Percentiles rank a stretch among this genome's conserved stretches.
Conservation (phyloP, 1,140 invertebrate genomes). For the Nixonia krombeini region DNA sequence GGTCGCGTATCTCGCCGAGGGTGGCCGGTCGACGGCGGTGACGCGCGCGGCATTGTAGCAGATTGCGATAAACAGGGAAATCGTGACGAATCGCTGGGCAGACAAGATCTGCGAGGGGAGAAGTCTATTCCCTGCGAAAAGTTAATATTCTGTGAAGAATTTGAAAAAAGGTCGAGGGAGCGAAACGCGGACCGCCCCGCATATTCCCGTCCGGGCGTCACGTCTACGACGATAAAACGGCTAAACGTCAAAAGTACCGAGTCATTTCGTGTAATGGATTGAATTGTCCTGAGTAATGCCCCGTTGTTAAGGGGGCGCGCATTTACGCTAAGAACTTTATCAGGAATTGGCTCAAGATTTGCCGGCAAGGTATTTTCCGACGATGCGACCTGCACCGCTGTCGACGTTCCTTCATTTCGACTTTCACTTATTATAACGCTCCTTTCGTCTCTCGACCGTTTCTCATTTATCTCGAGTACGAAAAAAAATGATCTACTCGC, state of each 20-base stretch:
- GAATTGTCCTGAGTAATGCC: conserved; percentile 2
- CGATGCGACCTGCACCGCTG: too few species aligned
- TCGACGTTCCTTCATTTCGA: too few species aligned
- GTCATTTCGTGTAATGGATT: conserved; percentile 7
- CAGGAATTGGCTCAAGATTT: background rate
- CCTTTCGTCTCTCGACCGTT: too few species aligned
- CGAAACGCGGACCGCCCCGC: too few species aligned
- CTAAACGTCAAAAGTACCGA: conserved; percentile 8
- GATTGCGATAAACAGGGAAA: conserved; percentile 45
- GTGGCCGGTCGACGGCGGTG: background rate
- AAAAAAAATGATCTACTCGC: too few species aligned
- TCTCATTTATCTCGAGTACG: too few species aligned
- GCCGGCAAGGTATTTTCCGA: background rate
- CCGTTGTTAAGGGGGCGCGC: background rate
- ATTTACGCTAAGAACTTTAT: background rate
- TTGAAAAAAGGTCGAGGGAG: conserved; percentile 12
- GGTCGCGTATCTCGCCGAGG: background rate
- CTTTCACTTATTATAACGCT: too few species aligned
- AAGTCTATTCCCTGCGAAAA: conserved; percentile 19
- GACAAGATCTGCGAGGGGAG: conserved; percentile 5
- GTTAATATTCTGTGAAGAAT: conserved; percentile 45
- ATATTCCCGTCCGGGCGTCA: too few species aligned
- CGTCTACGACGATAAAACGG: conserved; percentile 6
- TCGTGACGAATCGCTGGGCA: conserved; percentile 51
- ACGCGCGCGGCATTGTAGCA: conserved; percentile 8